Percentiles rank a stretch among this genome's conserved stretches.
These are phyloP conservation scores for Cyaniris semiargus DNA, from an alignment of 2,888 invertebrate genomes.

Conservation along the genomic window DNA sequence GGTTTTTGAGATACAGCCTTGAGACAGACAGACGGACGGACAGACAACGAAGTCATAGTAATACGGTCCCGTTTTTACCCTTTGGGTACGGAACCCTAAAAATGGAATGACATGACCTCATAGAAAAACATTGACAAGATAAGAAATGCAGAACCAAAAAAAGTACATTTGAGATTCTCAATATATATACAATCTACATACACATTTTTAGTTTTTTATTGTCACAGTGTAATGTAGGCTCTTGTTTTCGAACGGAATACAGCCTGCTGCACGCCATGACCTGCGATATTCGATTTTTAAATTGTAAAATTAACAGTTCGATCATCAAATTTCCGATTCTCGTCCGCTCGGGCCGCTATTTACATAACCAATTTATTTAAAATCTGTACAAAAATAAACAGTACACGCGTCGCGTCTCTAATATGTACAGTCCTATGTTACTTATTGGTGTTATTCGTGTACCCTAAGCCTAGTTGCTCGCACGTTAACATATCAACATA, in stretches of 20 bases:
- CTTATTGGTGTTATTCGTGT: slow-evolving; percentile 71
- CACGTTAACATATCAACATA: slow-evolving; percentile 6
- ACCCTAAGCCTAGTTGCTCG: slow-evolving; percentile 50
- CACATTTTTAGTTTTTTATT: slow-evolving; percentile 28
- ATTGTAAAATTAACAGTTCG: neutral
- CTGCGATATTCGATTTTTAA: neutral
- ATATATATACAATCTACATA: neutral
- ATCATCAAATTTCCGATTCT: neutral
- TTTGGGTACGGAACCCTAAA: too few species aligned
- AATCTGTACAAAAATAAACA: slow-evolving; percentile 61
- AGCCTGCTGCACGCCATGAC: slow-evolving; percentile 23
- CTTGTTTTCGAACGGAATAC: slow-evolving; percentile 5
- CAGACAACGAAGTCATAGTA: too few species aligned
- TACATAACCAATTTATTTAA: slow-evolving; percentile 45
- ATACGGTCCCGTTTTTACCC: too few species aligned
- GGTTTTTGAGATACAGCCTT: too few species aligned
- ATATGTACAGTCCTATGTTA: slow-evolving; percentile 49
- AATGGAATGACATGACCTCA: neutral
- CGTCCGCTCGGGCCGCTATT: slow-evolving; percentile 10
- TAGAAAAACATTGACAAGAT: neutral
- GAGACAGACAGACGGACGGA: too few species aligned
- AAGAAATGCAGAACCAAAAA: neutral
- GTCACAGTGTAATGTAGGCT: slow-evolving; percentile 21
- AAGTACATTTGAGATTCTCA: slow-evolving; percentile 12
- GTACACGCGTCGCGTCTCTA: slow-evolving; percentile 43